Conservation (phyloP, 2,113 vertebrate species). For the Pluvialis apricaria region DNA sequence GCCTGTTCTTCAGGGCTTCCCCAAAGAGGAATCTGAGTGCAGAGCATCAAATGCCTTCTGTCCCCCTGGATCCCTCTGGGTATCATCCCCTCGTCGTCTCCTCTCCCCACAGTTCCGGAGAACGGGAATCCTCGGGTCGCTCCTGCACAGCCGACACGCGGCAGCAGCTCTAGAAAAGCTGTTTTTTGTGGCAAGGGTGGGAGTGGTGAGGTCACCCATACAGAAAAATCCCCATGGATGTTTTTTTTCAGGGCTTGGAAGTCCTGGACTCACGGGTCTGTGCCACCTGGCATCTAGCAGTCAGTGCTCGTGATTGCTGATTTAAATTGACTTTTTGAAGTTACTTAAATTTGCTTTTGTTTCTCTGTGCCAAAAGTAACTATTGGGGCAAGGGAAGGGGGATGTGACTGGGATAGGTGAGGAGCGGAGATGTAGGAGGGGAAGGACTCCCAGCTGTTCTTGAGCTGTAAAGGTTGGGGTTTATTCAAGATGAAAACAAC, state of each 20-base stretch:
- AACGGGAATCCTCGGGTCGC: background rate
- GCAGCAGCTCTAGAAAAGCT: background rate
- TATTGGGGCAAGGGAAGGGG: background rate
- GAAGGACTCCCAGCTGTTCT: rapidly evolving
- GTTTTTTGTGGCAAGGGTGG: background rate
- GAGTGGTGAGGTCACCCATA: background rate
- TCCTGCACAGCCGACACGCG: rapidly evolving
- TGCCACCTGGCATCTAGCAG: background rate
- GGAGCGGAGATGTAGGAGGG: background rate
- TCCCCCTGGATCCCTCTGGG: background rate
- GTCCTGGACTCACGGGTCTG: background rate
- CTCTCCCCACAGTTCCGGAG: background rate
- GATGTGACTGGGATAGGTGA: background rate
- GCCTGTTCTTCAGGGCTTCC: background rate
- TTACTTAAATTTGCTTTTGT: background rate
- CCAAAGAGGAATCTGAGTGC: background rate
- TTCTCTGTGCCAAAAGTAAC: background rate
- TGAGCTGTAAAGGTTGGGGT: background rate
- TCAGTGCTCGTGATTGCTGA: background rate
- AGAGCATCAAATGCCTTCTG: background rate
- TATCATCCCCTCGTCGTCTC: background rate
- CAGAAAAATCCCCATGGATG: background rate
- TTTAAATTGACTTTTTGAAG: background rate
- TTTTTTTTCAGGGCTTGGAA: background rate
- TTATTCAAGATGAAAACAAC: background rate